phyloP scores from a whole-genome alignment of 2,888 invertebrate genomes.

The Eupeodes latifasciatus region DNA sequence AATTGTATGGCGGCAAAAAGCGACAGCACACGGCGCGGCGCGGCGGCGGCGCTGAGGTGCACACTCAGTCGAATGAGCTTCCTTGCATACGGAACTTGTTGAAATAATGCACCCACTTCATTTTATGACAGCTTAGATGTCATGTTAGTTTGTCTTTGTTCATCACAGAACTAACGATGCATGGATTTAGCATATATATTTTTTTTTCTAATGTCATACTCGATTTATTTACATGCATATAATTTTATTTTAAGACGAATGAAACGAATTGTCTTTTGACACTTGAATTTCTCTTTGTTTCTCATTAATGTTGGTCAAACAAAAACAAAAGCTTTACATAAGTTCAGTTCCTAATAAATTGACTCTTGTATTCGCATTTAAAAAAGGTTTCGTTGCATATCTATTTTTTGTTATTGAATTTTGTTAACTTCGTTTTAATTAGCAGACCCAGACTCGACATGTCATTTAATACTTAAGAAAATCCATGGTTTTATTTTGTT shows the following conservation, averaged over 20 bases:
- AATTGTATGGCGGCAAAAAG: neutral
- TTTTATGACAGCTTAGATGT: slow-evolving; percentile 6
- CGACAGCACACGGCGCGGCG: too few relatives aligned
- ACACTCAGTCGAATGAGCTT: slow-evolving; percentile 11
- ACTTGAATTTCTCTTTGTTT: slow-evolving; percentile 15
- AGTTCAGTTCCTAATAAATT: slow-evolving; percentile 17
- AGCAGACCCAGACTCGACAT: slow-evolving; percentile 36
- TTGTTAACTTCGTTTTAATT: slow-evolving; percentile 53
- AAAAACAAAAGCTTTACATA: neutral
- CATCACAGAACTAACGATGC: slow-evolving; percentile 39
- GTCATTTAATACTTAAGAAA: slow-evolving; percentile 64
- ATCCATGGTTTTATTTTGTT: slow-evolving; percentile 42
- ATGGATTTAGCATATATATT: slow-evolving; percentile 48
- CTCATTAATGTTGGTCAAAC: slow-evolving; percentile 21
- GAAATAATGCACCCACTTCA: slow-evolving; percentile 59
- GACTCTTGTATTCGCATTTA: slow-evolving; percentile 35
- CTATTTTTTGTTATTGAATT: slow-evolving; percentile 30
- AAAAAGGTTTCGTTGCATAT: slow-evolving; percentile 37
- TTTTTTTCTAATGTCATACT: slow-evolving; percentile 44
- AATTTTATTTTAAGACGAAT: slow-evolving; percentile 10
- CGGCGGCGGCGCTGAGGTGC: neutral
- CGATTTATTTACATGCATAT: slow-evolving; percentile 7
- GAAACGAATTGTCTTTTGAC: slow-evolving; percentile 35
- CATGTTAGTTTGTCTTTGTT: slow-evolving; percentile 11
- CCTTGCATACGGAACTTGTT: slow-evolving; percentile 49